Conservation (phyloP, 2,113 vertebrate genomes). For the Poecilia latipinna region DNA sequence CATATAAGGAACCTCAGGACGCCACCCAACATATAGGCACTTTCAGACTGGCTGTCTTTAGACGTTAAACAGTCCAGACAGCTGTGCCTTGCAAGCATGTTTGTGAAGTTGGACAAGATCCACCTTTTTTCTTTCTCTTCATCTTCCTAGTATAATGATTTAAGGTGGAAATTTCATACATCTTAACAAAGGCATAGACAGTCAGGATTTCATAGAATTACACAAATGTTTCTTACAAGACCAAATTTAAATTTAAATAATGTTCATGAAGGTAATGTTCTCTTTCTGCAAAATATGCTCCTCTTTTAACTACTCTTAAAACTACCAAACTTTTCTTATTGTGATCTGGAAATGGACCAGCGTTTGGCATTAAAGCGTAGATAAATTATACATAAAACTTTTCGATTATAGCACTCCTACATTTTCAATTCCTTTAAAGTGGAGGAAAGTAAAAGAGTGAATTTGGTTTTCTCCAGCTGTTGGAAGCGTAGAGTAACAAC, state of each 20-base stretch:
- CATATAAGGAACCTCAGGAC: neutral
- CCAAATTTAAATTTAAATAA: neutral
- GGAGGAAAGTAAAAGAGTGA: neutral
- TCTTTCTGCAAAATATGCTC: neutral
- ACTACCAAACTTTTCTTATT: neutral
- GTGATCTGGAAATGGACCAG: neutral
- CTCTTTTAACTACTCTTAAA: neutral
- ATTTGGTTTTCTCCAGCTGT: neutral
- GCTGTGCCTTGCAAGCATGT: neutral
- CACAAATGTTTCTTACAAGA: neutral
- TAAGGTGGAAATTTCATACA: neutral
- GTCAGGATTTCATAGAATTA: neutral
- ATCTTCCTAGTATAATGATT: slow-evolving; percentile 3
- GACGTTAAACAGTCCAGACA: slow-evolving; percentile 5
- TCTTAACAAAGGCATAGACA: neutral
- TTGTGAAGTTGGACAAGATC: slow-evolving; percentile 6
- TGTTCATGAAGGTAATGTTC: neutral
- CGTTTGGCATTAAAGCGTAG: too few relatives aligned
- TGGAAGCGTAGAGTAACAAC: neutral
- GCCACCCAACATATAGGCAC: neutral
- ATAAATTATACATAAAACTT: neutral
- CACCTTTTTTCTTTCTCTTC: neutral
- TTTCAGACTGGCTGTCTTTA: slow-evolving; percentile 26
- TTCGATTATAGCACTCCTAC: neutral
- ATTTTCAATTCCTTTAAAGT: neutral